phyloP scores from a whole-genome alignment of 2,888 invertebrate species.

The Folsomia manolachei region DNA sequence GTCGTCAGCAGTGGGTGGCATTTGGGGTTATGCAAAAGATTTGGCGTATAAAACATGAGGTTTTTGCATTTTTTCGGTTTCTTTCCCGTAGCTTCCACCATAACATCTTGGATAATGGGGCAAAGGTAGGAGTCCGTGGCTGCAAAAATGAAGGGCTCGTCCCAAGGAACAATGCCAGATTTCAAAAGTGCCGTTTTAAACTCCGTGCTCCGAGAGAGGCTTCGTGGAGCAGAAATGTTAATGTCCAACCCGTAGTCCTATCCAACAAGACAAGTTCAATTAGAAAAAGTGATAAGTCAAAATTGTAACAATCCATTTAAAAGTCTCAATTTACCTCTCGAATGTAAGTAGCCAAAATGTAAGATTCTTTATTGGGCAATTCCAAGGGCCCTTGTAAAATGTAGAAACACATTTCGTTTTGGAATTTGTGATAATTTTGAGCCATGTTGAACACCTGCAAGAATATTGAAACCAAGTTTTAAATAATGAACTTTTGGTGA shows the following conservation, averaged over 20 bases:
- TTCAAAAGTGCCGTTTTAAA: conserved; percentile 24
- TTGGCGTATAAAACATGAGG: conserved; percentile 6
- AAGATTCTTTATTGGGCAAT: neutral
- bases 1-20: neutral
- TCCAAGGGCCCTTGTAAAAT: neutral
- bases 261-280: neutral
- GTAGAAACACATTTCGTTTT: conserved; percentile 12
- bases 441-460: conserved; percentile 18
- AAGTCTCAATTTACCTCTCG: conserved; percentile 7
- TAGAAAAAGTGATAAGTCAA: neutral
- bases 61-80: neutral
- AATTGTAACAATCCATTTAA: neutral
- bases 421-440: neutral
- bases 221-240: conserved; percentile 26
- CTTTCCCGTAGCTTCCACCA: conserved; percentile 9
- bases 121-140: conserved; percentile 19
- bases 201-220: conserved; percentile 13
- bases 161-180: conserved; percentile 27
- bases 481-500: neutral
- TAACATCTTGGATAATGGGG: conserved; percentile 16
- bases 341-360: conserved; percentile 11
- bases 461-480: neutral
- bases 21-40: no score
- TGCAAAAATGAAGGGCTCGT: conserved; percentile 25
- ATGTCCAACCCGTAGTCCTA: conserved; percentile 35